Evolutionary conservation across 1,140 invertebrate species (phyloP).

Genomic region (Drosophila orosa): DNA sequence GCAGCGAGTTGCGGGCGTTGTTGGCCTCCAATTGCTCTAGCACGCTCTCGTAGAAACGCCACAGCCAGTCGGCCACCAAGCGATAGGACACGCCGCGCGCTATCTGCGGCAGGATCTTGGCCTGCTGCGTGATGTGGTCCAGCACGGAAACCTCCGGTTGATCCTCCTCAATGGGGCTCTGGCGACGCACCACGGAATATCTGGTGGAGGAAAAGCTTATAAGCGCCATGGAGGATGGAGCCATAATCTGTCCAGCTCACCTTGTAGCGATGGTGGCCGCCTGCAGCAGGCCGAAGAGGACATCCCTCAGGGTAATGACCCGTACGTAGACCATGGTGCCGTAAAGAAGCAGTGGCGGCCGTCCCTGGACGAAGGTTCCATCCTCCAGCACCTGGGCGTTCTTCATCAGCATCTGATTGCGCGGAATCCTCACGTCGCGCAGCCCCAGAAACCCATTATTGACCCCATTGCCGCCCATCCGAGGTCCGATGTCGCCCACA

Average conservation of each 20-base stretch:
- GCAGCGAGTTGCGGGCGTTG: conserved; percentile 83
- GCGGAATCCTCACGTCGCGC: conserved; percentile 93
- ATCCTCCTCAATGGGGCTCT: conserved; percentile 91
- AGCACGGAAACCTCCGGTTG: conserved; percentile 94
- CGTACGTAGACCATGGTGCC: conserved; percentile 97
- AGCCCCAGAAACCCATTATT: conserved; percentile 97
- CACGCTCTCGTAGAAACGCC: conserved; percentile 92
- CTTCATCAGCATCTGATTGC: conserved; percentile 96
- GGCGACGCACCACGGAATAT: conserved; percentile 94
- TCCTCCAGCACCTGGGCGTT: conserved; percentile 93
- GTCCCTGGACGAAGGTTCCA: conserved; percentile 93
- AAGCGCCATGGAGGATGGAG: not conserved
- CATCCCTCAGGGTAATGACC: conserved; percentile 90
- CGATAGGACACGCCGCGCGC: conserved; percentile 91
- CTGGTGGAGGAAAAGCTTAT: conserved; percentile 78
- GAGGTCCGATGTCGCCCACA: conserved; percentile 97
- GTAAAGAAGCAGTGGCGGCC: conserved; percentile 94
- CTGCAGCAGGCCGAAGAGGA: conserved; percentile 89
- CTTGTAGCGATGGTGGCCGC: conserved; percentile 92
- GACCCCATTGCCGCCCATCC: conserved; percentile 94
- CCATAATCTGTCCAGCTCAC: conserved; percentile 20
- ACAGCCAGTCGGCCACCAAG: conserved; percentile 90
- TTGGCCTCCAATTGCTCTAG: conserved; percentile 88
- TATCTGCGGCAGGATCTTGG: conserved; percentile 93
- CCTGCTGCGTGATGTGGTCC: conserved; percentile 96